A percentile compares a stretch with the other conserved stretches of the same genome.
Evolutionary conservation across 2,888 invertebrate species (phyloP).

Genomic region (Apamea epomidion): DNA sequence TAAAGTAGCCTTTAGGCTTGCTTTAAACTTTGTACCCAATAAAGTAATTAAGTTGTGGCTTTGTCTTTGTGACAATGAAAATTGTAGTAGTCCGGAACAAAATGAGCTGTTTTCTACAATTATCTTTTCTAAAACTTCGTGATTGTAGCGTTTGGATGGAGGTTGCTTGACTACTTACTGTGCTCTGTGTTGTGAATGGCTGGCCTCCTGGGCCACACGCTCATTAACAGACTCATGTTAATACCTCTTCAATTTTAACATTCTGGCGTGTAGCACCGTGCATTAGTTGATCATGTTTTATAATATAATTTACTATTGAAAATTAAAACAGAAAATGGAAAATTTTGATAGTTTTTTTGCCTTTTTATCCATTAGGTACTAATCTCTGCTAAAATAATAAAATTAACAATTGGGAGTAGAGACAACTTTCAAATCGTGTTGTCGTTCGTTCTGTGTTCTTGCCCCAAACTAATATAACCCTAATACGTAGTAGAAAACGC

Average conservation of each 20-base stretch:
- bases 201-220: background rate
- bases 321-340: background rate
- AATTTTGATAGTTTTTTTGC: background rate
- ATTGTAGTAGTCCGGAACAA: background rate
- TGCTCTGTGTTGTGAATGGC: background rate
- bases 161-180: too few relatives aligned
- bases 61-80: background rate
- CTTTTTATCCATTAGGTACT: background rate
- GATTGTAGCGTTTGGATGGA: background rate
- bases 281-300: background rate
- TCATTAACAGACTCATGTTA: background rate
- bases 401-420: too few relatives aligned
- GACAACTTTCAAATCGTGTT: background rate
- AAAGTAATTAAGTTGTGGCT: background rate
- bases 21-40: background rate
- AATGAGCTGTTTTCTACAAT: background rate
- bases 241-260: background rate
- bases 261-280: background rate
- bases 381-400: too few relatives aligned
- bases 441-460: background rate
- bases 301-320: background rate
- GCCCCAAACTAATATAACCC: too few relatives aligned
- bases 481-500: too few relatives aligned
- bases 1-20: background rate
- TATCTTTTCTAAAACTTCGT: background rate